Conservation (phyloP, 2,797 vertebrate genomes). For the Myotis findleyi region DNA sequence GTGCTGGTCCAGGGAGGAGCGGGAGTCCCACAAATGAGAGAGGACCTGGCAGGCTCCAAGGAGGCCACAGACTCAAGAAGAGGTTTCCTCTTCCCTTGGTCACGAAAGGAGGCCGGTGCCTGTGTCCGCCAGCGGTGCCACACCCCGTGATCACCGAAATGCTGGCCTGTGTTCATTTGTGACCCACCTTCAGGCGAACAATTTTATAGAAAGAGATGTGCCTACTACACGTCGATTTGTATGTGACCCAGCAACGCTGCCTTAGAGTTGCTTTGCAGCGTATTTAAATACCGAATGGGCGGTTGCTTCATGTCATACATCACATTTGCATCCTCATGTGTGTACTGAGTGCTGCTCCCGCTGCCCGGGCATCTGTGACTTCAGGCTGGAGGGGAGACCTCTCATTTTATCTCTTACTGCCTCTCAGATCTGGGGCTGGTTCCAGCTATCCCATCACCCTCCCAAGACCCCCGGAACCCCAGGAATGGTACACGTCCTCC, state of each 20-base stretch:
- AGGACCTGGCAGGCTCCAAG: no score
- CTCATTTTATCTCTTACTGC: no score
- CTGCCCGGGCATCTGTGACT: not conserved
- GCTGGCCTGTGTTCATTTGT: not conserved
- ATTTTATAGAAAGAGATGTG: not conserved
- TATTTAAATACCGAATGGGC: fast-evolving
- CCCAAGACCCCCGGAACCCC: not conserved
- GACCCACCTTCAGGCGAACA: not conserved
- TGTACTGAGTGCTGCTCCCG: not conserved
- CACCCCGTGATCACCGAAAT: fast-evolving
- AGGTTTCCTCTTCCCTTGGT: not conserved
- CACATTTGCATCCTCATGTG: not conserved
- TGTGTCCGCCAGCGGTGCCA: fast-evolving
- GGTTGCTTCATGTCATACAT: not conserved
- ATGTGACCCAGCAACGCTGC: fast-evolving
- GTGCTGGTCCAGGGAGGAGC: not conserved
- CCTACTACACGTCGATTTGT: fast-evolving
- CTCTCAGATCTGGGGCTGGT: not conserved
- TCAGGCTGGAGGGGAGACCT: fast-evolving
- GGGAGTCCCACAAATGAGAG: not conserved
- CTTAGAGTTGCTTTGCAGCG: not conserved
- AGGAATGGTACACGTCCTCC: fast-evolving
- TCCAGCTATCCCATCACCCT: not conserved
- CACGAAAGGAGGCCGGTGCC: not conserved
- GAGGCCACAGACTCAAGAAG: not conserved